Base-by-base conservation (phyloP, 1,140 invertebrate species). In the Sinonovacula constricta region DNA sequence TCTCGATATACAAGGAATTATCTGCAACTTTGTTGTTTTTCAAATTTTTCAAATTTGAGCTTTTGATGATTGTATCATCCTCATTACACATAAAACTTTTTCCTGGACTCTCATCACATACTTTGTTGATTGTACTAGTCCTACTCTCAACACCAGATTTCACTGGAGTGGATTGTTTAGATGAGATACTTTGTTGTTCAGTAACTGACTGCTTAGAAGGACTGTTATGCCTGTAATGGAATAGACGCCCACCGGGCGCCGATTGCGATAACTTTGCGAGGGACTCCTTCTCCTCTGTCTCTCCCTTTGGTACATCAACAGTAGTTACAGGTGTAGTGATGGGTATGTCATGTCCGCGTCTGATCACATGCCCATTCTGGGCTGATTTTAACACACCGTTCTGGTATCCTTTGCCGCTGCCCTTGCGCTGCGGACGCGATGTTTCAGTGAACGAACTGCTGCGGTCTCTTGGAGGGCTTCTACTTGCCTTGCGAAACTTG, bases 1-100 rank as follows among this genome's bases (percentile, higher is more conserved):
- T 66, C 22, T 78, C 75, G 36, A 78, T 69, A 28, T 63, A 60
- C 33, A 28, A 12, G 3, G 54, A 34, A 14, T 69, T 62, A n/a
- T 60, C 34, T 31, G 53, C 54, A 45, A 75, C 24, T 26, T 76
- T 53, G 26, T 67, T 66, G 31, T 76, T 76, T 59, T 67, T 66
- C 63, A 76, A 76, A 76, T 76, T 76, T 56, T 76, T 76, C 31
- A 76, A 59, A 67, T 76, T 76, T 57, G 72, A 76, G 67, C 72
- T 76, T 76, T 76, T 76, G 49, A 76, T 76, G 28, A 67, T 56
- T 5, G 72, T 67, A 67, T 76, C 72, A 45, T 67, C 39, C 30
- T 76, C 72, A 57, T 65, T 53, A 49, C 15, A 66, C 31, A 59
- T 66, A 49, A 67, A 66, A 4, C 39, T 31, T 39, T 75, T 75